These are phyloP conservation scores for Lepus timidus DNA, from an alignment of 2,113 vertebrate genomes.

Conservation along the genomic window DNA sequence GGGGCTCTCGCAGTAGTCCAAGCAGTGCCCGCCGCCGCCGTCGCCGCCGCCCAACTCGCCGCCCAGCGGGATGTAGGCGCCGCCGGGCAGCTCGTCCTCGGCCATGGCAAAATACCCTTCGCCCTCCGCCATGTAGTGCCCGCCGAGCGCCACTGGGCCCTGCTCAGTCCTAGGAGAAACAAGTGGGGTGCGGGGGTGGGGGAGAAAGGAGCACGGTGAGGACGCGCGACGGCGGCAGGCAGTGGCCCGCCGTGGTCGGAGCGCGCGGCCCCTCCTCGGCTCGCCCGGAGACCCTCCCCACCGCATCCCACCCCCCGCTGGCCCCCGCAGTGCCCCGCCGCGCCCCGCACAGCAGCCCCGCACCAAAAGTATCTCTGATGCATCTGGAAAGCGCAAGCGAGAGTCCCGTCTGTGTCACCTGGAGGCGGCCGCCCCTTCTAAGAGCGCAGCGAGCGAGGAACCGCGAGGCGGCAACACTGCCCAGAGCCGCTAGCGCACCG, in stretches of 20 bases:
- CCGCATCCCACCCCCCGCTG: not conserved
- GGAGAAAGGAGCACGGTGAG: not conserved
- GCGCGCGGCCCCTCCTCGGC: not conserved
- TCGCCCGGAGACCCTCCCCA: not conserved
- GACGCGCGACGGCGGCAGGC: slow-evolving; percentile 6
- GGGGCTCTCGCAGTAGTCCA: slow-evolving; percentile 85
- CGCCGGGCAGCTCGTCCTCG: slow-evolving; percentile 90
- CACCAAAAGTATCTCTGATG: slow-evolving; percentile 83
- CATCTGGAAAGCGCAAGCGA: slow-evolving; percentile 82
- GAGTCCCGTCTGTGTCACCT: slow-evolving; percentile 82
- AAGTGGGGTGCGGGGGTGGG: not conserved
- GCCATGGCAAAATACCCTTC: slow-evolving; percentile 90
- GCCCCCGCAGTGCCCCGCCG: slow-evolving; percentile 39
- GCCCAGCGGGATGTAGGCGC: slow-evolving; percentile 68
- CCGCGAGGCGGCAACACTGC: slow-evolving; percentile 53
- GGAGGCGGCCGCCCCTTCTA: slow-evolving; percentile 79
- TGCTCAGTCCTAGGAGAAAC: slow-evolving; percentile 67
- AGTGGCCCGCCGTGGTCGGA: not conserved
- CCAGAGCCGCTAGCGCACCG: slow-evolving; percentile 40
- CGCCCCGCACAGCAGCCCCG: slow-evolving; percentile 76
- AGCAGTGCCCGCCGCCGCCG: slow-evolving; percentile 70
- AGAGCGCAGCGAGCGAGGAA: slow-evolving; percentile 62
- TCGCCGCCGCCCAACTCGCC: slow-evolving; percentile 77
- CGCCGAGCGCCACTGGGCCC: slow-evolving; percentile 67
- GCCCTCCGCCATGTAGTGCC: slow-evolving; percentile 78